Conservation (phyloP, 2,113 vertebrate genomes). For the Eptesicus fuscus region DNA sequence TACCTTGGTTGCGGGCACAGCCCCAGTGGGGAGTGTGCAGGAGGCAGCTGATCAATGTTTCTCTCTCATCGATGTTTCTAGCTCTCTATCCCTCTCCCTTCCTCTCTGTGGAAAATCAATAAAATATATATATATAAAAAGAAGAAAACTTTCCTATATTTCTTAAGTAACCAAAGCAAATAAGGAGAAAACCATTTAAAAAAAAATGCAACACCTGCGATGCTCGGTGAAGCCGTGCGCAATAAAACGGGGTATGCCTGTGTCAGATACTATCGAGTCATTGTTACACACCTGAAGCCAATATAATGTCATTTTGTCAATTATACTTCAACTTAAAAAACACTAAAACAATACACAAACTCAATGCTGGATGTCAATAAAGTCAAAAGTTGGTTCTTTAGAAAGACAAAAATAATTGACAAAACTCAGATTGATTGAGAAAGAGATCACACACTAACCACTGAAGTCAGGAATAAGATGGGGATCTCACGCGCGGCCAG, state of each 20-base stretch:
- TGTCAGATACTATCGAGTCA: no score
- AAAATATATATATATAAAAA: no score
- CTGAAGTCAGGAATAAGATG: neutral
- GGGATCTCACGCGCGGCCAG: no score
- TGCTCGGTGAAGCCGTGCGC: neutral
- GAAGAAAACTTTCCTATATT: no score
- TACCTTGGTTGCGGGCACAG: no score
- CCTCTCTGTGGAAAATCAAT: no score
- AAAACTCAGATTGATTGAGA: neutral
- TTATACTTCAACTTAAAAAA: neutral
- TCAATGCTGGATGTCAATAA: neutral
- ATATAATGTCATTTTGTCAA: neutral
- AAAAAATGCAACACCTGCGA: neutral
- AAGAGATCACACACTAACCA: neutral
- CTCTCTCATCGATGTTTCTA: no score
- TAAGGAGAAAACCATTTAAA: no score
- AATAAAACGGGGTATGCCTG: neutral
- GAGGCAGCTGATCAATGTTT: no score
- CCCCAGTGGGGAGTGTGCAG: no score
- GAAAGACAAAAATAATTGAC: neutral
- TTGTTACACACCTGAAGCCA: neutral
- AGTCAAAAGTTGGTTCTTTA: neutral
- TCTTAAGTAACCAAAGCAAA: no score
- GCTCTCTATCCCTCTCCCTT: no score
- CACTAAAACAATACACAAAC: neutral